Evolutionary conservation across 2,797 vertebrate genomes (phyloP).

Genomic region (Silurus lanzhouensis): DNA sequence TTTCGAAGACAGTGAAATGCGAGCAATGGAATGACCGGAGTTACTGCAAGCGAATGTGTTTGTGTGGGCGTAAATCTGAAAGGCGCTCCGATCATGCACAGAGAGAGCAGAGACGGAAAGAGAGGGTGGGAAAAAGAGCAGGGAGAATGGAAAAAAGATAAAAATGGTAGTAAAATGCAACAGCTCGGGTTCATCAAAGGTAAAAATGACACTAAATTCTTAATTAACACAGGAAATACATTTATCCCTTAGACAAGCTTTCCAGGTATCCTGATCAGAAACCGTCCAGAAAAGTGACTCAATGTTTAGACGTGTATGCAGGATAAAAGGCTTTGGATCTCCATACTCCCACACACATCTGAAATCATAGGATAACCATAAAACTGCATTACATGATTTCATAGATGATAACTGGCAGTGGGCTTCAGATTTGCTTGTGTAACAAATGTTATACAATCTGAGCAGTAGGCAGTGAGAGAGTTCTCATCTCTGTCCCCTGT

Average conservation of each 20-base stretch:
- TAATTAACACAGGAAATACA: background rate
- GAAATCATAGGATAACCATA: constrained; percentile 33
- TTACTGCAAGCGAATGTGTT: constrained; percentile 47
- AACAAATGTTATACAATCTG: constrained; percentile 51
- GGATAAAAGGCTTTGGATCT: constrained; percentile 36
- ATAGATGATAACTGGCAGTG: constrained; percentile 42
- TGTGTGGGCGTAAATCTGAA: constrained; percentile 55
- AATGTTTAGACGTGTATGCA: constrained; percentile 13
- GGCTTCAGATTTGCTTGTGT: constrained; percentile 38
- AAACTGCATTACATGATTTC: constrained; percentile 38
- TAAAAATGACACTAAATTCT: background rate
- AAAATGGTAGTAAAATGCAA: background rate
- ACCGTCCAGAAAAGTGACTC: background rate
- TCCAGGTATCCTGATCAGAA: background rate
- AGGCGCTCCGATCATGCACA: constrained; percentile 18
- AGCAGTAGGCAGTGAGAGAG: constrained; percentile 30
- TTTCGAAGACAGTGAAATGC: constrained; percentile 43
- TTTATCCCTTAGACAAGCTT: background rate
- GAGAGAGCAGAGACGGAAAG: constrained; percentile 10
- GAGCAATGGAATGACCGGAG: constrained; percentile 47
- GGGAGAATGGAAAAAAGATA: background rate
- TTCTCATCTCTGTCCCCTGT: constrained; percentile 16
- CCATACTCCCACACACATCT: constrained; percentile 49
- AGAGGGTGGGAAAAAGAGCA: constrained; percentile 23
- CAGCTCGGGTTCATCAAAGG: background rate